Evolutionary conservation across 2,888 invertebrate genomes (phyloP).

Genomic region (Cordilura impudica): DNA sequence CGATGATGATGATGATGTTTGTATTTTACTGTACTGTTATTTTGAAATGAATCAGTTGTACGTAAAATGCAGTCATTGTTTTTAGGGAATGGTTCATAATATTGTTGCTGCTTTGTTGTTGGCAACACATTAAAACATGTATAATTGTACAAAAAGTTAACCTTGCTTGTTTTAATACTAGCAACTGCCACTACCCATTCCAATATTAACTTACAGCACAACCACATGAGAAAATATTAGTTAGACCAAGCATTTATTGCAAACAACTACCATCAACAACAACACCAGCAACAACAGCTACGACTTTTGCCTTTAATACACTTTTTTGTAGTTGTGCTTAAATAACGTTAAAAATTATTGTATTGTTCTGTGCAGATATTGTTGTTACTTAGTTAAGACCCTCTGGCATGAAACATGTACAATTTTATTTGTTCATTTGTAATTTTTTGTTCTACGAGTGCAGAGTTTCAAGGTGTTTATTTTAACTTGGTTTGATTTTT

Average conservation of each 20-base stretch:
- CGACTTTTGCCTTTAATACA: constrained; percentile 14
- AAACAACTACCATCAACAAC: not conserved
- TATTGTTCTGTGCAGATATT: not conserved
- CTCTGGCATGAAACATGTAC: not conserved
- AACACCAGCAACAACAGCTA: constrained; percentile 33
- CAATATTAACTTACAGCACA: not conserved
- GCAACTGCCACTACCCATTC: constrained; percentile 2
- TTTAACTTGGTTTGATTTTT: not conserved
- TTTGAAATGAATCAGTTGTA: not conserved
- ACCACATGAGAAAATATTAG: constrained; percentile 52
- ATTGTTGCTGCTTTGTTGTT: constrained; percentile 24
- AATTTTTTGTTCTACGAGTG: not conserved
- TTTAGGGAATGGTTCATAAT: not conserved
- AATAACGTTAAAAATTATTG: not conserved
- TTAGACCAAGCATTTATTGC: constrained; percentile 40
- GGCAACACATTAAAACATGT: constrained; percentile 39
- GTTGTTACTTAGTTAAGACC: not conserved
- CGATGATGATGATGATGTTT: constrained; percentile 3
- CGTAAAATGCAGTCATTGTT: not conserved
- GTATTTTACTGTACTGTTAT: not conserved
- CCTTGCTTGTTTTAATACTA: constrained; percentile 36
- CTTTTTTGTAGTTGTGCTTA: no score
- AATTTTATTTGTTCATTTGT: not conserved
- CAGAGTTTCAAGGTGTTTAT: not conserved
- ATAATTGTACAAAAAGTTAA: constrained; percentile 53